phyloP scores from a whole-genome alignment of 2,113 vertebrate species.

The Bufo bufo region DNA sequence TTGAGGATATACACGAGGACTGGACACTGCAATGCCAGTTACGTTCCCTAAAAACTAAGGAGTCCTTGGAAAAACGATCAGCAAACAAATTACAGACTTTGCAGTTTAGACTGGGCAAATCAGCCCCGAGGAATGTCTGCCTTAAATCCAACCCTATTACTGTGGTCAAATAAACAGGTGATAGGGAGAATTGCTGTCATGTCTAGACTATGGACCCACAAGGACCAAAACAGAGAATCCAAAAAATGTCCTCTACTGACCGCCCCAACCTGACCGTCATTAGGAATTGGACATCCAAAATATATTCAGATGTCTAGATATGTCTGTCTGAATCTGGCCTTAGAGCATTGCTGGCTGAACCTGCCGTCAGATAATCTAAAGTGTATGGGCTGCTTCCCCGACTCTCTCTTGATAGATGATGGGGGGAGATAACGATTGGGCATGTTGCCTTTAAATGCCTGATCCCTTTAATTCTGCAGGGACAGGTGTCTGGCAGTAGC shows the following conservation, averaged over 20 bases:
- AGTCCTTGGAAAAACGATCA: slow-evolving; percentile 39
- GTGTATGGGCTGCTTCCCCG: too few species aligned
- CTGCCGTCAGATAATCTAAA: too few species aligned
- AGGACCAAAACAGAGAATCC: neutral
- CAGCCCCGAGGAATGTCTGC: neutral
- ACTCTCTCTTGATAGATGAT: too few species aligned
- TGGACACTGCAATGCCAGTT: too few species aligned
- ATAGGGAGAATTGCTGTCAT: slow-evolving; percentile 36
- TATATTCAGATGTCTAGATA: neutral
- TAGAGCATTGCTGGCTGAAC: too few species aligned
- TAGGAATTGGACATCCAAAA: neutral
- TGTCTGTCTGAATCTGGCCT: too few species aligned
- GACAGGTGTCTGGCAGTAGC: too few species aligned
- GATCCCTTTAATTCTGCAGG: too few species aligned
- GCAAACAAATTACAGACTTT: slow-evolving; percentile 34
- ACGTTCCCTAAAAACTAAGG: neutral
- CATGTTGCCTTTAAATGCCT: too few species aligned
- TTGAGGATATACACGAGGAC: too few species aligned
- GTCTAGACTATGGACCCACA: slow-evolving; percentile 27
- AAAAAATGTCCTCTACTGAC: neutral
- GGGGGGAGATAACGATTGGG: too few species aligned
- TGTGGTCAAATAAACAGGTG: slow-evolving; percentile 41
- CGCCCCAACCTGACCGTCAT: neutral
- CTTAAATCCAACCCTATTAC: slow-evolving; percentile 14
- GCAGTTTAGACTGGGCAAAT: slow-evolving; percentile 6